phyloP scores from a whole-genome alignment of 2,797 vertebrate species.

The Falco columbarius region DNA sequence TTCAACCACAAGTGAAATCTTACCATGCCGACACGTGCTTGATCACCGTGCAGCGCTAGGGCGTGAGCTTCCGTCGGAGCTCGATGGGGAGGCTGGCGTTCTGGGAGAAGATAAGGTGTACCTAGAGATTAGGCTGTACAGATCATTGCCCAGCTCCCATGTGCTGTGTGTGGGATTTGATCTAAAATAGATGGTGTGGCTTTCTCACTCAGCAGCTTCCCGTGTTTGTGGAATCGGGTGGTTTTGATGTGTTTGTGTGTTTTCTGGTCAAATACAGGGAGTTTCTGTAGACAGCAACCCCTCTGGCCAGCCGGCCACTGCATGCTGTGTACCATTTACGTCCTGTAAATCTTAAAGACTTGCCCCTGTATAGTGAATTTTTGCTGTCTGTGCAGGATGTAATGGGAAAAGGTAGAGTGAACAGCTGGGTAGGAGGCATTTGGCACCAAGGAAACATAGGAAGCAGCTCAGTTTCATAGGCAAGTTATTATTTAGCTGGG shows the following conservation, averaged over 20 bases:
- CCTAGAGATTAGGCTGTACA: not conserved
- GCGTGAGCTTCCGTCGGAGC: rapidly evolving
- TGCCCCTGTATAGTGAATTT: not conserved
- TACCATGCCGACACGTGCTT: rapidly evolving
- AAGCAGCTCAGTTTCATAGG: not conserved
- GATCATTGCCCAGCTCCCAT: rapidly evolving
- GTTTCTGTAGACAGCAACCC: not conserved
- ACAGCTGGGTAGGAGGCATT: not conserved
- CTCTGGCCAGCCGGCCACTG: not conserved
- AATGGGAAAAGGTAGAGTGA: not conserved
- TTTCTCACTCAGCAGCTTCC: not conserved
- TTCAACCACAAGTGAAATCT: not conserved
- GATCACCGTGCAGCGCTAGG: not conserved
- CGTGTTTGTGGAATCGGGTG: not conserved
- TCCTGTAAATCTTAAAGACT: not conserved
- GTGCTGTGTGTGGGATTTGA: not conserved
- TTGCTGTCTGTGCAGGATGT: not conserved
- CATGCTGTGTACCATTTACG: not conserved
- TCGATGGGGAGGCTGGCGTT: not conserved
- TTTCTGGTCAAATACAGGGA: not conserved
- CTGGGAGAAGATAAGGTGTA: not conserved
- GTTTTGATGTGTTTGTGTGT: not conserved
- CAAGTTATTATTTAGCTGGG: constrained; percentile 22
- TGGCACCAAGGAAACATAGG: not conserved
- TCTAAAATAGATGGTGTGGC: not conserved